Percentiles rank a stretch among this genome's conserved stretches.
These are phyloP conservation scores for Carassius auratus DNA, from an alignment of 2,113 vertebrate species.

Conservation along the genomic window DNA sequence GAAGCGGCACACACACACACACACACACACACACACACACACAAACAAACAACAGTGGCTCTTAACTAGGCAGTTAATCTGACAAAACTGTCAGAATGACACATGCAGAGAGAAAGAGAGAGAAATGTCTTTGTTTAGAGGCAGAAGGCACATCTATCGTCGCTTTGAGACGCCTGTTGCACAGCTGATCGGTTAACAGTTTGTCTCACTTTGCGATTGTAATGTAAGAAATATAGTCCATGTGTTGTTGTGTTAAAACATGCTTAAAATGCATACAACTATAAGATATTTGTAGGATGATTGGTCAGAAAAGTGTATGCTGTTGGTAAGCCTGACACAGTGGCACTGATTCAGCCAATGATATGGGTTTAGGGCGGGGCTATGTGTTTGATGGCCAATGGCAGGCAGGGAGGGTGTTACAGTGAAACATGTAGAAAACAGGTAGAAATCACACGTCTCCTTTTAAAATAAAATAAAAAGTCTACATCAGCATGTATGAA, in stretches of 20 bases:
- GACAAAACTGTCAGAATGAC: slow-evolving; percentile 46
- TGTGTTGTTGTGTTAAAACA: background rate
- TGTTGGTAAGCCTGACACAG: background rate
- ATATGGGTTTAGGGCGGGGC: background rate
- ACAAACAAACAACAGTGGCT: slow-evolving; percentile 9
- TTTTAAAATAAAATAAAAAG: too few species aligned
- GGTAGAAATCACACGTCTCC: too few species aligned
- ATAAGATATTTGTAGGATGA: background rate
- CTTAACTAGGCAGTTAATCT: slow-evolving; percentile 48
- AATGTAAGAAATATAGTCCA: background rate
- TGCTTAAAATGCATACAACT: background rate
- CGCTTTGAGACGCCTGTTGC: background rate
- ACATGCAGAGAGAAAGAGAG: slow-evolving; percentile 22
- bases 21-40: background rate
- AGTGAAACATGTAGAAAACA: background rate
- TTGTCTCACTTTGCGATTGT: background rate
- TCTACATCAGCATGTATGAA: too few species aligned
- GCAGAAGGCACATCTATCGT: slow-evolving; percentile 5
- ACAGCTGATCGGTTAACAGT: background rate
- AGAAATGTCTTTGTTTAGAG: slow-evolving; percentile 34
- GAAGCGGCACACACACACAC: background rate
- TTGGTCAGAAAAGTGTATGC: background rate
- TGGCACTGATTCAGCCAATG: background rate
- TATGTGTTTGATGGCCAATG: background rate
- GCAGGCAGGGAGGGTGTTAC: background rate